Evolutionary conservation across 2,888 invertebrate genomes (phyloP), one percentile per base, ranked within the genome.

Genomic region (Aporophyla nigra): DNA sequence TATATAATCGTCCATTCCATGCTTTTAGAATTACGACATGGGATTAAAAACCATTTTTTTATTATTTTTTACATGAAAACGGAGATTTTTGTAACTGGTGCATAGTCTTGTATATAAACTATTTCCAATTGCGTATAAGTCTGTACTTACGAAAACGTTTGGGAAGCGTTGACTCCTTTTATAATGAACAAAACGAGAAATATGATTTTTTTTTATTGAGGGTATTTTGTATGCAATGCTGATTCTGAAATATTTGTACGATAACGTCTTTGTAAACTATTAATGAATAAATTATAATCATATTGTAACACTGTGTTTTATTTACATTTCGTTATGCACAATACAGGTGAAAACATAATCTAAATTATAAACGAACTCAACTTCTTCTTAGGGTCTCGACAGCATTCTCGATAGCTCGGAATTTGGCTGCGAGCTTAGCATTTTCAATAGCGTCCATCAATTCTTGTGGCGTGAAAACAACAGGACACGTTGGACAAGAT

Each of bases 241-340:
- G 92, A 92, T 93, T 93, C 93, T 92, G 86, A 94, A 86, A 94
- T 93, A 93, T 95, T 95, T 96, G 95, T 96, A 96, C 95, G 95
- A 96, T 96, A 95, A 95, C 93, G 93, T 96, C 95, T 95, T 93
- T 96, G 96, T 96, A 96, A 96, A 96, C 96, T 97, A 96, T 96
- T 96, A 95, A 95, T 96, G 88, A 96, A 96, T 96, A 96, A 96
- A 97, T 96, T 96, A 96, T 97, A 96, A 96, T 96, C 96, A 94
- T 95, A 96, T 95, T 96, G 95, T 95, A 95, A 68, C 58, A 73
- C 81, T 78, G 56, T 90, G 93, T 95, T 95, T 96, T 86, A 95
- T 94, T 94, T 88, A 3, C 14, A 63, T 62, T 49, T 71, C 19
- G 2, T 6, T 27, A 6, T n/a, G n/a, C n/a, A n/a, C n/a, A n/a